A percentile compares a stretch with the other conserved stretches of the same genome.
Evolutionary conservation across 2,113 vertebrate genomes (phyloP).

Genomic region (Semnornis frantzii): DNA sequence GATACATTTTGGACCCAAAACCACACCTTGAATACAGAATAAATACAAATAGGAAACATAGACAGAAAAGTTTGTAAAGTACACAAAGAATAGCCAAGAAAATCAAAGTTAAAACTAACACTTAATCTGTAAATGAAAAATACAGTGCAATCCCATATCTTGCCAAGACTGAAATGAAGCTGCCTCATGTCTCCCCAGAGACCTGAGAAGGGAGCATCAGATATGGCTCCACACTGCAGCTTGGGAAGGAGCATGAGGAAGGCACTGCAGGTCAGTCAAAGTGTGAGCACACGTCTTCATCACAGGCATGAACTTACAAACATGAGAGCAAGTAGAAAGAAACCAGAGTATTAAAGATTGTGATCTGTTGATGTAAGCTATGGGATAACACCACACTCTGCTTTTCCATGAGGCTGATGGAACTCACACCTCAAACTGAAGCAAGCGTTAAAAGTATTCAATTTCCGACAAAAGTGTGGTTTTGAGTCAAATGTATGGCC

Average conservation of each 20-base stretch:
- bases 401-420: neutral
- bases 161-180: neutral
- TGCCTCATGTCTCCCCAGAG: neutral
- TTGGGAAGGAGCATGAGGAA: neutral
- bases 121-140: neutral
- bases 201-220: neutral
- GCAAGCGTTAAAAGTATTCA: neutral
- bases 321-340: neutral
- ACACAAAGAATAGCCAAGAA: neutral
- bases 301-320: neutral
- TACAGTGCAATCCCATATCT: neutral
- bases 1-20: neutral
- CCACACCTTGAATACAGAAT: neutral
- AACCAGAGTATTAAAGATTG: neutral
- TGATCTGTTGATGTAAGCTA: neutral
- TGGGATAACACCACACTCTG: neutral
- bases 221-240: neutral
- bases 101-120: neutral
- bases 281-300: rapidly evolving
- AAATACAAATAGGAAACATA: neutral
- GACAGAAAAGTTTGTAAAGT: neutral
- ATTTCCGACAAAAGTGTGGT: neutral
- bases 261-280: neutral
- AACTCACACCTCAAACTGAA: neutral
- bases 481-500: neutral